These are phyloP conservation scores for Mechanitis mazaeus DNA, from an alignment of 2,888 invertebrate genomes.

Conservation along the genomic window DNA sequence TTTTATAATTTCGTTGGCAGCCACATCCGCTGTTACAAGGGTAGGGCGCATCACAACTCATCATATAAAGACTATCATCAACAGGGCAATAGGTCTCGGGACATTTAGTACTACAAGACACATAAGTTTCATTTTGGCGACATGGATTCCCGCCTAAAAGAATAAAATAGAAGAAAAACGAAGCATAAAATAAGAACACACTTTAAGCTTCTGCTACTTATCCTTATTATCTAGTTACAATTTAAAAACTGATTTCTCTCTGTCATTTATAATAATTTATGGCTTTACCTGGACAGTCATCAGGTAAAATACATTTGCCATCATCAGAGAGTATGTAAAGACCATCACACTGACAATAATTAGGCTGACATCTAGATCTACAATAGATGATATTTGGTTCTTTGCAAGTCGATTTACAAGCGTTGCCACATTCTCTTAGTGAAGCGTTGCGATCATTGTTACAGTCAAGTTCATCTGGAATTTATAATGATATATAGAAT, in stretches of 20 bases:
- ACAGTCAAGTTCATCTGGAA: conserved; percentile 29
- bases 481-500: neutral
- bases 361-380: conserved; percentile 24
- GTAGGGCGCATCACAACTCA: conserved; percentile 37
- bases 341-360: conserved; percentile 39
- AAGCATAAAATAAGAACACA: no score
- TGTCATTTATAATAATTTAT: no score
- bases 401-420: conserved; percentile 38
- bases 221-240: no score
- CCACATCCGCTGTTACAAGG: conserved; percentile 48
- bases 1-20: conserved; percentile 39
- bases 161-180: no score
- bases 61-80: conserved; percentile 32
- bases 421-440: conserved; percentile 30
- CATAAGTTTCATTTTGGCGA: conserved; percentile 41
- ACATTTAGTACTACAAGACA: conserved; percentile 38
- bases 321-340: conserved; percentile 34
- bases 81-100: conserved; percentile 41
- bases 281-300: conserved; percentile 42
- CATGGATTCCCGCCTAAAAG: conserved; percentile 37
- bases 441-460: conserved; percentile 40
- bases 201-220: neutral
- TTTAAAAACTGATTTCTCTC: no score
- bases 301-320: conserved; percentile 36
- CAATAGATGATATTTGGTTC: conserved; percentile 33